Conservation (phyloP, 2,113 vertebrate species). For the Neodon shergylaensis region DNA sequence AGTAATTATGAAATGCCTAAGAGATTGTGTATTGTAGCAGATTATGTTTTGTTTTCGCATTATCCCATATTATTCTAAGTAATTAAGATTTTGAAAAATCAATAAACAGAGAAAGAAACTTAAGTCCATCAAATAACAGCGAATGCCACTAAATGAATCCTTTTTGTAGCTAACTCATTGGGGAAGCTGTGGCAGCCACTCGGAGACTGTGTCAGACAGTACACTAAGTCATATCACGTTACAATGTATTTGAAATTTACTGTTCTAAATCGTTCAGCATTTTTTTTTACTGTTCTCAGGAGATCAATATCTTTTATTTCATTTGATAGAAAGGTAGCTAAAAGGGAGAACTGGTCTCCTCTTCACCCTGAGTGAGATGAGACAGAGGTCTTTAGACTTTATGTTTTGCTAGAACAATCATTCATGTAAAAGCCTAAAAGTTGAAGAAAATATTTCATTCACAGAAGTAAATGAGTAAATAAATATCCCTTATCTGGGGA, state of each 20-base stretch:
- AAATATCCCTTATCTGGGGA: neutral
- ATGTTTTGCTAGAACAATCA: neutral
- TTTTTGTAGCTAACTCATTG: neutral
- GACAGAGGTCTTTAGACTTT: neutral
- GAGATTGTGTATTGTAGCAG: neutral
- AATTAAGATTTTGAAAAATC: slow-evolving; percentile 6
- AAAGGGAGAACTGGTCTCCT: neutral
- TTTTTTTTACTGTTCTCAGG: slow-evolving; percentile 5
- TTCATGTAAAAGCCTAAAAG: neutral
- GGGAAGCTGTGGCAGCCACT: neutral
- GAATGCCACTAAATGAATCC: neutral
- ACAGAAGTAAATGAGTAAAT: neutral
- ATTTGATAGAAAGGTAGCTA: slow-evolving; percentile 14
- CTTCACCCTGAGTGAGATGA: neutral
- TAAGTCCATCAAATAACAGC: neutral
- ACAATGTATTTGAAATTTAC: neutral
- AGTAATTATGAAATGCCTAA: neutral
- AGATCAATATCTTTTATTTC: slow-evolving; percentile 34
- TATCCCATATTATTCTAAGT: neutral
- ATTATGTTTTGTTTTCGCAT: neutral
- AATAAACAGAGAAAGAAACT: neutral
- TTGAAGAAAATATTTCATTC: neutral
- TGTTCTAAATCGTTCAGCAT: neutral
- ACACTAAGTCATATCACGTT: neutral
- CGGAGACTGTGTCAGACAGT: neutral